Conservation (phyloP, 2,113 vertebrate genomes). For the Siniperca chuatsi region DNA sequence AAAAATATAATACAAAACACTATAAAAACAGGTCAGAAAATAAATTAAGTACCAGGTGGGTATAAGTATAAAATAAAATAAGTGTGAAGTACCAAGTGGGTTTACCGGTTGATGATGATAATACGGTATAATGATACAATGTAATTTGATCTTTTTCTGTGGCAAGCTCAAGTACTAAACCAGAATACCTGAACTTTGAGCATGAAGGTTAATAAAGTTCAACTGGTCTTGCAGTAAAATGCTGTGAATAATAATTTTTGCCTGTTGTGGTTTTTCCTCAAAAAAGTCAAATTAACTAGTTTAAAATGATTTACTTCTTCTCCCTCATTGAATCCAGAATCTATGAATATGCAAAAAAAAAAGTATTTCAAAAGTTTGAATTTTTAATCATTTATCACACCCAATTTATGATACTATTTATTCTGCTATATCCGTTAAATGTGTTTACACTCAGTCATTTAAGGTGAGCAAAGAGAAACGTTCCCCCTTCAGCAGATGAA, state of each 20-base stretch:
- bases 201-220: conserved; percentile 57
- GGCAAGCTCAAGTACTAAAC: conserved; percentile 20
- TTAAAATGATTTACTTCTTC: background rate
- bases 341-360: background rate
- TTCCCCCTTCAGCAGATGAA: background rate
- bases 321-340: background rate
- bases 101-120: too few relatives aligned
- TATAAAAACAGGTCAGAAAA: too few relatives aligned
- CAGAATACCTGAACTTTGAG: conserved; percentile 32
- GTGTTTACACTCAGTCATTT: background rate
- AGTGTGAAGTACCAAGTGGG: too few relatives aligned
- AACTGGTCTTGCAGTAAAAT: conserved; percentile 3
- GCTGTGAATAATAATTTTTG: background rate
- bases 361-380: background rate
- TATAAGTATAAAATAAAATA: too few relatives aligned
- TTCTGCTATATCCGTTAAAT: background rate
- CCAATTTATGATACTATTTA: too few relatives aligned
- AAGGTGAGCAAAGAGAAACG: background rate
- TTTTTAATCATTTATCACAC: background rate
- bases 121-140: too few relatives aligned
- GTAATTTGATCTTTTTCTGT: conserved; percentile 23
- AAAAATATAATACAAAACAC: too few relatives aligned
- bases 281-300: background rate
- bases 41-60: too few relatives aligned
- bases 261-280: background rate